Evolutionary conservation across 2,888 invertebrate genomes (phyloP).

Genomic region (Cheilosia vulpina): DNA sequence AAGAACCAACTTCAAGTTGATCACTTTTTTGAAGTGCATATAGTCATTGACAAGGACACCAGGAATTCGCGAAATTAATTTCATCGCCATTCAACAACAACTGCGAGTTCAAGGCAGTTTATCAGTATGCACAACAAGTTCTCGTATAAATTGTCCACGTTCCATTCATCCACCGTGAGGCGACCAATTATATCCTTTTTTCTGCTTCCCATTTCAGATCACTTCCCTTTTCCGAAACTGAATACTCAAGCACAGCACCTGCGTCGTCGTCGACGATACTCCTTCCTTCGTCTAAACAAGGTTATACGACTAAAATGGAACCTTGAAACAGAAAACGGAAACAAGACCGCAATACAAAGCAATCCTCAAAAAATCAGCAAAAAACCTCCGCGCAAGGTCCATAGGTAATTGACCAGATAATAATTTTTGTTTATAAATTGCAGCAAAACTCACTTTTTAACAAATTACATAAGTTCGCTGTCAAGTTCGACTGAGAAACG

Average conservation of each 20-base stretch:
- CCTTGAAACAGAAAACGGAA: slow-evolving; percentile 45
- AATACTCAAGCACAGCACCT: background rate
- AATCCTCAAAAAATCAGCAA: slow-evolving; percentile 34
- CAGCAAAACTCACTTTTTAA: slow-evolving; percentile 35
- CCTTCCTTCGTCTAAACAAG: slow-evolving; percentile 16
- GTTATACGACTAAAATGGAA: background rate
- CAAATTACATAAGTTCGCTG: slow-evolving; percentile 42
- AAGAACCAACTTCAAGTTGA: no score
- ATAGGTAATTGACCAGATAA: slow-evolving; percentile 67
- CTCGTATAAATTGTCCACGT: background rate
- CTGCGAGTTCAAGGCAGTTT: slow-evolving; percentile 5
- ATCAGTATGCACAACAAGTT: background rate
- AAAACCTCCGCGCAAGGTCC: slow-evolving; percentile 56
- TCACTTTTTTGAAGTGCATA: no score
- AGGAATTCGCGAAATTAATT: no score
- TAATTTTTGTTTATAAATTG: slow-evolving; percentile 41
- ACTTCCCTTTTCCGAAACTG: slow-evolving; percentile 40
- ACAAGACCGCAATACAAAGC: slow-evolving; percentile 31
- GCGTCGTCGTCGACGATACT: slow-evolving; percentile 6
- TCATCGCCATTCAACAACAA: background rate
- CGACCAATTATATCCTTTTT: slow-evolving; percentile 19
- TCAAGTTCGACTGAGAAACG: slow-evolving; percentile 29
- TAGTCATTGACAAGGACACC: no score
- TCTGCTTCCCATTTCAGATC: slow-evolving; percentile 44
- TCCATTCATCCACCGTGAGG: slow-evolving; percentile 26